Conservation (phyloP, 23 tunicate species). For the Corella eumyota region DNA sequence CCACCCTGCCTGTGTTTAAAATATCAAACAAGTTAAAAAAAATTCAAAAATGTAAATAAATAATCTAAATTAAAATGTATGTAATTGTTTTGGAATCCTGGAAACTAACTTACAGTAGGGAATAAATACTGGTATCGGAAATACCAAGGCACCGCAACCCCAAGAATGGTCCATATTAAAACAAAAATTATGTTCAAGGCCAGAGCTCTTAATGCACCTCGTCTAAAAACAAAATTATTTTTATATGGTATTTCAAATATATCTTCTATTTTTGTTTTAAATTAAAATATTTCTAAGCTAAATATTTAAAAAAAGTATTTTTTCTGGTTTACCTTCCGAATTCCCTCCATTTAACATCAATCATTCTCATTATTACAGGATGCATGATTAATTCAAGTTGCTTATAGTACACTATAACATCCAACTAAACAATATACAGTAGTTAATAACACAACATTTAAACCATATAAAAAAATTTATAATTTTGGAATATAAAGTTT, state of each 20-base stretch:
- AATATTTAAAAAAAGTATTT: too few species aligned
- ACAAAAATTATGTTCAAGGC: conserved; percentile 54
- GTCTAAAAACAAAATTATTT: conserved; percentile 19
- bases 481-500: background rate
- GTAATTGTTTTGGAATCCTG: too few species aligned
- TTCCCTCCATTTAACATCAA: conserved; percentile 71
- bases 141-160: conserved; percentile 77
- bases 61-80: background rate
- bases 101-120: conserved; percentile 21
- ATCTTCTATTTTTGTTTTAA: too few species aligned
- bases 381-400: conserved; percentile 85
- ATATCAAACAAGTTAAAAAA: background rate
- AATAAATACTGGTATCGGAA: conserved; percentile 34
- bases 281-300: too few species aligned
- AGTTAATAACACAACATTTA: background rate
- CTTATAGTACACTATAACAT: conserved; percentile 69
- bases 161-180: conserved; percentile 72
- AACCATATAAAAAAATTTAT: background rate
- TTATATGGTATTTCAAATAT: too few species aligned
- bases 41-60: too few species aligned
- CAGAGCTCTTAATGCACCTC: conserved; percentile 33
- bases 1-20: conserved; percentile 53
- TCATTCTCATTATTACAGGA: conserved; percentile 68
- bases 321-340: conserved; percentile 81
- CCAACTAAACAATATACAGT: conserved; percentile 31